phyloP scores from a whole-genome alignment of 2,797 vertebrate species.

The Acrossocheilus wenchowensis region DNA sequence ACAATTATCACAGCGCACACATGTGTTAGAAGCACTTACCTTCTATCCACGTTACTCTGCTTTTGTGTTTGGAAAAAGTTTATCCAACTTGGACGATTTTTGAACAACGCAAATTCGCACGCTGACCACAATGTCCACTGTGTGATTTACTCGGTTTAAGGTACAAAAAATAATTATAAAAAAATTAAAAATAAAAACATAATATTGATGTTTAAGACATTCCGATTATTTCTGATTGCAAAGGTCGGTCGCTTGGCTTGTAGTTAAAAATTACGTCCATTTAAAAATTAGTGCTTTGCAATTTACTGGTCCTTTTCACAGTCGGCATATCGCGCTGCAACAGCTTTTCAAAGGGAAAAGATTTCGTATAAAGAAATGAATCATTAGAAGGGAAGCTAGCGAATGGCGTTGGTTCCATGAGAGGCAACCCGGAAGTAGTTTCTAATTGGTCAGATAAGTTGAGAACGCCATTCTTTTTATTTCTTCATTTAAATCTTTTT shows the following conservation, averaged over 20 bases:
- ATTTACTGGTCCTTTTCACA: neutral
- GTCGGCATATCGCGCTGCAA: slow-evolving; percentile 7
- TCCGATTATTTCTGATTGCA: neutral
- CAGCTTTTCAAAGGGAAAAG: slow-evolving; percentile 15
- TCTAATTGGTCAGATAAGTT: neutral
- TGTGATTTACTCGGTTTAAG: neutral
- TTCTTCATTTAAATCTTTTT: neutral
- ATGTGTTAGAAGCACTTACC: slow-evolving; percentile 9
- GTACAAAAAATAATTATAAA: neutral
- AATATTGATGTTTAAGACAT: slow-evolving; percentile 10
- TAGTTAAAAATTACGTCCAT: neutral
- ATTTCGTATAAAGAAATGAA: neutral
- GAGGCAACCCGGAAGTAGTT: slow-evolving; percentile 28
- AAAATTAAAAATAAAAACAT: neutral
- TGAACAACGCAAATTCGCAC: neutral
- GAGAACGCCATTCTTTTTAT: neutral
- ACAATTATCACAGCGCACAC: neutral
- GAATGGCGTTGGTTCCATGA: rapidly evolving
- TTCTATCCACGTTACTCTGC: neutral
- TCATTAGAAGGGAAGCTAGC: slow-evolving; percentile 6
- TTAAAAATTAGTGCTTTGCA: neutral
- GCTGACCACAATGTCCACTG: neutral
- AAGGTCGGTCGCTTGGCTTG: neutral
- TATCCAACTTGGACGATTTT: slow-evolving; percentile 1
- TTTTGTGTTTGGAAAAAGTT: slow-evolving; percentile 16